A percentile compares a stretch with the other conserved stretches of the same genome.
These are phyloP conservation scores for Indri indri DNA, from an alignment of 2,113 vertebrate genomes.

Conservation along the genomic window DNA sequence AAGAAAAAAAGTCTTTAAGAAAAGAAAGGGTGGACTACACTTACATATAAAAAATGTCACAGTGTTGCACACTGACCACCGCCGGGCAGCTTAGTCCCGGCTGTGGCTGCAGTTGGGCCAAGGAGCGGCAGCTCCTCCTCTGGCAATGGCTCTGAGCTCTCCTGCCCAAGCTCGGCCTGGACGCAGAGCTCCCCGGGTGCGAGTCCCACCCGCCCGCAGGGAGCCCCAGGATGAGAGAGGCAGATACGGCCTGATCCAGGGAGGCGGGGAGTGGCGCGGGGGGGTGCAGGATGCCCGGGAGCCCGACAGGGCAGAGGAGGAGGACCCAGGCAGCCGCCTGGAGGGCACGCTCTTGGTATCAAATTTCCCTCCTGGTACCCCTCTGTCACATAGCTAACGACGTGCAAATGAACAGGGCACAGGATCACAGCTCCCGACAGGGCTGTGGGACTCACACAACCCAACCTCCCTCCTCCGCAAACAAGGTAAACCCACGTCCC, in stretches of 20 bases:
- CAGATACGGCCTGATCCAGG: rapidly evolving
- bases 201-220: rapidly evolving
- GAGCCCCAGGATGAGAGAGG: not conserved
- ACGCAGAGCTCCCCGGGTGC: no score
- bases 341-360: rapidly evolving
- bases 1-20: not conserved
- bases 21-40: not conserved
- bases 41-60: not conserved
- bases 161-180: rapidly evolving
- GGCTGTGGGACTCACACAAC: not conserved
- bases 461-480: not conserved
- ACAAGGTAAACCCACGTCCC: rapidly evolving
- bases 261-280: rapidly evolving
- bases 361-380: not conserved
- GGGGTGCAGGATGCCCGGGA: rapidly evolving
- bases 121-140: rapidly evolving
- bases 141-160: not conserved
- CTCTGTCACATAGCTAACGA: not conserved
- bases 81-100: not conserved
- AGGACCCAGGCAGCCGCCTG: not conserved
- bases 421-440: rapidly evolving
- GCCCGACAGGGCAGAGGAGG: rapidly evolving
- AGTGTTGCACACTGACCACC: not conserved
- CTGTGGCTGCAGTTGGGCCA: rapidly evolving
- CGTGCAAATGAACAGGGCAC: rapidly evolving